Percentiles rank a stretch among this genome's conserved stretches.
phyloP scores from a whole-genome alignment of 35 echinoderm and acorn worm genomes.

The Diadema setosum region DNA sequence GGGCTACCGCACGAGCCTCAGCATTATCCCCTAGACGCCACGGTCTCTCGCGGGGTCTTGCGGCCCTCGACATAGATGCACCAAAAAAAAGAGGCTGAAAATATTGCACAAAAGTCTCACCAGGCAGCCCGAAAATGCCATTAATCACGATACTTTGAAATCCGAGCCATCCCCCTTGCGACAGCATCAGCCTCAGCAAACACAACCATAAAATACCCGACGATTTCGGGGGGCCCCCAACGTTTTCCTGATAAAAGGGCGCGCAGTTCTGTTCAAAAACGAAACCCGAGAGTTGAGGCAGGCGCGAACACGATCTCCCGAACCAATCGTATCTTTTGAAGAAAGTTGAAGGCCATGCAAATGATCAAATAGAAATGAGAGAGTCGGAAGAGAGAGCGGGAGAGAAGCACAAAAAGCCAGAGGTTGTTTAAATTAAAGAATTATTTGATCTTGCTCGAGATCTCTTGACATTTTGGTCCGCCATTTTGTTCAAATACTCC shows the following conservation, averaged over 20 bases:
- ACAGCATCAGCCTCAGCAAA: conserved; percentile 9
- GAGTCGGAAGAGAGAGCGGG: neutral
- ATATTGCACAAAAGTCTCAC: conserved; percentile 3
- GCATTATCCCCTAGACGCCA: neutral
- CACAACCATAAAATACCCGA: conserved; percentile 12
- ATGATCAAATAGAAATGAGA: conserved; percentile 9
- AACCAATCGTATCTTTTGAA: conserved; percentile 25
- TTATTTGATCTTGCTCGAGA: conserved; percentile 27
- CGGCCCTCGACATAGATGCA: neutral
- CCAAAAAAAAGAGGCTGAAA: neutral
- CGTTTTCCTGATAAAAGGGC: conserved; percentile 7
- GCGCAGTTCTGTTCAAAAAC: conserved; percentile 3
- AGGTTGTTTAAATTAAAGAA: conserved; percentile 36
- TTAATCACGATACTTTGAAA: conserved; percentile 31
- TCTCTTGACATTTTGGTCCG: conserved; percentile 28
- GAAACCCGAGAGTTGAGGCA: conserved; percentile 6
- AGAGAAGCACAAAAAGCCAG: neutral
- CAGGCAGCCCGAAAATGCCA: conserved; percentile 4
- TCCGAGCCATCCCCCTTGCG: neutral
- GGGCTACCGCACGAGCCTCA: neutral
- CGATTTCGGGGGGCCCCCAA: neutral
- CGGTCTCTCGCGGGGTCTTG: neutral
- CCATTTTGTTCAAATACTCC: conserved; percentile 31
- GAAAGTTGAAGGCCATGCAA: conserved; percentile 31
- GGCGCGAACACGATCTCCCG: conserved; percentile 8